These are phyloP conservation scores for Sinocyclocheilus anophthalmus DNA, from an alignment of 2,113 vertebrate species.

Conservation along the genomic window DNA sequence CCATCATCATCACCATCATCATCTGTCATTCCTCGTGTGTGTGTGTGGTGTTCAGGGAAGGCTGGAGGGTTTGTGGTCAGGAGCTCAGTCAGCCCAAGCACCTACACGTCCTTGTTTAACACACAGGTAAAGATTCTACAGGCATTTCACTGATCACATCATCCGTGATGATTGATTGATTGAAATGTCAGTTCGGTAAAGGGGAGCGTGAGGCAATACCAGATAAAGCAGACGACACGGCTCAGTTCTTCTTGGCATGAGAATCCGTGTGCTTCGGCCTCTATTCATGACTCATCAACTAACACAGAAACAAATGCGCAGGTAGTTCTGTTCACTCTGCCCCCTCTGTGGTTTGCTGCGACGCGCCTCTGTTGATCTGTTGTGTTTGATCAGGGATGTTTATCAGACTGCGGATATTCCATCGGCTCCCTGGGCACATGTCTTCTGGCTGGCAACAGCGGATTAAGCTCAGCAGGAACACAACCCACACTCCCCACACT, in stretches of 20 bases:
- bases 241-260: slow-evolving; percentile 83
- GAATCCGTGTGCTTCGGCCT: slow-evolving; percentile 75
- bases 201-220: slow-evolving; percentile 82
- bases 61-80: slow-evolving; percentile 88
- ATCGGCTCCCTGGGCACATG: slow-evolving; percentile 75
- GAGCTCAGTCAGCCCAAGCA: slow-evolving; percentile 83
- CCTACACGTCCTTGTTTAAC: slow-evolving; percentile 84
- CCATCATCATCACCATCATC: neutral
- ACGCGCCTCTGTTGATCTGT: neutral
- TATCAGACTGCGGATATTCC: slow-evolving; percentile 80
- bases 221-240: slow-evolving; percentile 79
- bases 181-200: slow-evolving; percentile 44
- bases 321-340: slow-evolving; percentile 66
- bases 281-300: slow-evolving; percentile 83
- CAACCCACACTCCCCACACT: too few species aligned
- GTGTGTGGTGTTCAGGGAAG: slow-evolving; percentile 71
- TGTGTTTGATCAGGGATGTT: slow-evolving; percentile 75
- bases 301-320: slow-evolving; percentile 89
- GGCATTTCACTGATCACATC: neutral
- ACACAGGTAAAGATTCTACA: slow-evolving; percentile 71
- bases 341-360: neutral
- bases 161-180: neutral
- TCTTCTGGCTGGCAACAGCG: slow-evolving; percentile 74
- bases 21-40: neutral
- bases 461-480: slow-evolving; percentile 81